Percentiles rank a stretch among this genome's conserved stretches.
Conservation (phyloP, 2,797 vertebrate species). For the Siniperca undulata region DNA sequence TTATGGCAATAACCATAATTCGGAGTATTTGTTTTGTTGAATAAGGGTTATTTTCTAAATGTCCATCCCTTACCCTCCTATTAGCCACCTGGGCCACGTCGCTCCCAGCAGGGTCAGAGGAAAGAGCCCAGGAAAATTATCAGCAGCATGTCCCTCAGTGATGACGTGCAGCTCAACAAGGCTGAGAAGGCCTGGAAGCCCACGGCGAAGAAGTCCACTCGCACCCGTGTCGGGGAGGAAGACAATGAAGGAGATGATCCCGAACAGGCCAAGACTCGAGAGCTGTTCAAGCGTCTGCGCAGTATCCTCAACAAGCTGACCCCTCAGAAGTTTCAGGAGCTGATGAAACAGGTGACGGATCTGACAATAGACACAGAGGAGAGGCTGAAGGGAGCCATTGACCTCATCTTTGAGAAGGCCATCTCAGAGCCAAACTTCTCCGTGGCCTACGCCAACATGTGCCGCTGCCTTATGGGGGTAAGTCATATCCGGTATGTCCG, state of each 20-base stretch:
- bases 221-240: conserved; percentile 22
- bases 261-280: conserved; percentile 89
- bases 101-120: conserved; percentile 92
- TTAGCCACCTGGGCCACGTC: conserved; percentile 92
- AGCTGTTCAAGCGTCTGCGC: conserved; percentile 93
- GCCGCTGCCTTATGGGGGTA: conserved; percentile 98
- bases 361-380: conserved; percentile 96
- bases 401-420: conserved; percentile 99
- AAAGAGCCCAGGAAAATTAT: conserved; percentile 98
- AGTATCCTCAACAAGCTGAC: conserved; percentile 98
- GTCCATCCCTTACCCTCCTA: neutral
- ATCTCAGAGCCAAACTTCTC: conserved; percentile 99
- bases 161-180: conserved; percentile 97
- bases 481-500: conserved; percentile 66
- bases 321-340: conserved; percentile 97
- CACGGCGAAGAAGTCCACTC: conserved; percentile 84
- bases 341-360: conserved; percentile 97
- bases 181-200: conserved; percentile 98
- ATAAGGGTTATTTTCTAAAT: neutral
- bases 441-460: conserved; percentile 99
- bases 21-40: neutral
- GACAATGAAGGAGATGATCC: conserved; percentile 80
- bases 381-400: conserved; percentile 96
- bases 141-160: conserved; percentile 90
- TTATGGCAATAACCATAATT: neutral